Evolutionary conservation across 1,140 invertebrate genomes (phyloP).

Genomic region (Nautilus pompilius): DNA sequence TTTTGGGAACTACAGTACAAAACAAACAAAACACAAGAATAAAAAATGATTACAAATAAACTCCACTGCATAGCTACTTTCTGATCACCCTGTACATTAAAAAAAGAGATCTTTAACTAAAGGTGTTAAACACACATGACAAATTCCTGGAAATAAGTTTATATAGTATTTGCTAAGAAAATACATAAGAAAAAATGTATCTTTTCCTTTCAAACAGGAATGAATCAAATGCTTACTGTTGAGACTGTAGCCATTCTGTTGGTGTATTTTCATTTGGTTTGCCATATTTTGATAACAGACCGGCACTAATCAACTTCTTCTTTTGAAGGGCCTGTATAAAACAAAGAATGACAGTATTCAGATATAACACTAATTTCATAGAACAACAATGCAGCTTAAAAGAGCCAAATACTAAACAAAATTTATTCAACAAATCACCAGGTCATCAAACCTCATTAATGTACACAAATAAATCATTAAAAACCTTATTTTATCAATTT

Average conservation of each 20-base stretch:
- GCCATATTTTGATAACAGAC: conserved; percentile 91
- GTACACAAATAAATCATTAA: neutral
- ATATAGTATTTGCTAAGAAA: neutral
- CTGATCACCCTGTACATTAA: neutral
- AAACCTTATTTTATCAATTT: neutral
- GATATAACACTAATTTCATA: neutral
- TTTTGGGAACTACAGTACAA: too few relatives aligned
- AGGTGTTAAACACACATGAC: neutral
- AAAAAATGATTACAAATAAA: too few relatives aligned
- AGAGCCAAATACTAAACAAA: neutral
- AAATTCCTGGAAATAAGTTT: neutral
- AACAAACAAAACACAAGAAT: too few relatives aligned
- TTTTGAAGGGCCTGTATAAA: conserved; percentile 74
- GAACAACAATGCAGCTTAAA: neutral
- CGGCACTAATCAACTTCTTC: conserved; percentile 87
- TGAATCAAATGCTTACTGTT: neutral
- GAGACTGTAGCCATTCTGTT: conserved; percentile 70
- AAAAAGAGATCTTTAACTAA: neutral
- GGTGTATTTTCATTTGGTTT: conserved; percentile 98
- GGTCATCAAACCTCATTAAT: neutral
- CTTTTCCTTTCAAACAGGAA: neutral
- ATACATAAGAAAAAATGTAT: neutral
- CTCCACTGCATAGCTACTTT: too few relatives aligned
- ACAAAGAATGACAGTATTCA: conserved; percentile 3
- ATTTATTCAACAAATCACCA: neutral